These are phyloP conservation scores for Cheilosia vulpina DNA, from an alignment of 2,888 invertebrate genomes.

Conservation along the genomic window DNA sequence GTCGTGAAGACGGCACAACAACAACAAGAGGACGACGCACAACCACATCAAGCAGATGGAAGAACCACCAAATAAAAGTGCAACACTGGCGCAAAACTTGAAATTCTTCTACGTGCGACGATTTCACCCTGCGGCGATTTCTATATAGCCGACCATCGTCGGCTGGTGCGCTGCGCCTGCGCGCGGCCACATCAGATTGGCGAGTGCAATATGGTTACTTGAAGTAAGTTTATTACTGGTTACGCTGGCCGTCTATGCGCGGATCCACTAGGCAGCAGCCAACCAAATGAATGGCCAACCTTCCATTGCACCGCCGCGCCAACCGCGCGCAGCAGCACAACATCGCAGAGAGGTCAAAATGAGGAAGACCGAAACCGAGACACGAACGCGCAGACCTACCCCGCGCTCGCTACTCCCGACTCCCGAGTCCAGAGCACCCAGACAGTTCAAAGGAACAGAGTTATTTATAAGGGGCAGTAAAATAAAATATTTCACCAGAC, in stretches of 20 bases:
- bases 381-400: constrained; percentile 75
- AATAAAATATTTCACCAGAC: constrained; percentile 77
- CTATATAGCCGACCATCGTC: constrained; percentile 51
- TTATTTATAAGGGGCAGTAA: constrained; percentile 76
- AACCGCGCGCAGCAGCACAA: constrained; percentile 77
- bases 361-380: constrained; percentile 75
- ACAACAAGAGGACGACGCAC: constrained; percentile 51
- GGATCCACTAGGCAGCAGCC: constrained; percentile 79
- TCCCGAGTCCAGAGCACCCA: constrained; percentile 78
- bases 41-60: constrained; percentile 26
- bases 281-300: constrained; percentile 83
- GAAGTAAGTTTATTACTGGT: constrained; percentile 76
- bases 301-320: constrained; percentile 79
- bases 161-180: constrained; percentile 32
- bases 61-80: constrained; percentile 63
- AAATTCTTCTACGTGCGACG: constrained; percentile 76
- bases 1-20: constrained; percentile 30
- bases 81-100: constrained; percentile 69
- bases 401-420: constrained; percentile 58
- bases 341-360: constrained; percentile 76
- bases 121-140: constrained; percentile 74
- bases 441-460: constrained; percentile 77
- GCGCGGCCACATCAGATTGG: constrained; percentile 76
- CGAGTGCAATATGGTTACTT: constrained; percentile 73
- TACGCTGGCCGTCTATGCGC: constrained; percentile 72